Conservation (phyloP, 2,797 vertebrate genomes). For the Echeneis naucrates region DNA sequence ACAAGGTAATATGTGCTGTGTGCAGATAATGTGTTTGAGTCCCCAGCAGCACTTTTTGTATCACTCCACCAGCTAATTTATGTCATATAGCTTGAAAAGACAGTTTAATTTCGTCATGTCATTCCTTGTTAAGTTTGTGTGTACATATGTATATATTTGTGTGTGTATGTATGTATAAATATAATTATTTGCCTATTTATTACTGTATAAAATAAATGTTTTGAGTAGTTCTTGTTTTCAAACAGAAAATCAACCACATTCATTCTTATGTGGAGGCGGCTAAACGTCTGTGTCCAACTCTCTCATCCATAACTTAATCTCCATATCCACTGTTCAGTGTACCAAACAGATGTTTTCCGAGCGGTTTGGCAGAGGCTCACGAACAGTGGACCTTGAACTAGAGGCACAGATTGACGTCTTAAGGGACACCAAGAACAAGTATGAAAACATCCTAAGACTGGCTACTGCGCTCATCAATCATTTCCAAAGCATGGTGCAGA, state of each 20-base stretch:
- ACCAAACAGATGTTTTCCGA: slow-evolving; percentile 97
- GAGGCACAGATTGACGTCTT: slow-evolving; percentile 96
- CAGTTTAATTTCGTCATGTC: background rate
- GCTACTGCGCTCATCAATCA: slow-evolving; percentile 90
- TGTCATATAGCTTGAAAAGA: background rate
- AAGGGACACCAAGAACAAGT: slow-evolving; percentile 95
- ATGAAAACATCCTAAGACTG: slow-evolving; percentile 91
- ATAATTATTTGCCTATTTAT: too few species aligned
- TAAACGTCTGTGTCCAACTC: background rate
- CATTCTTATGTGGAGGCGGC: background rate
- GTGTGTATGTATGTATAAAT: too few species aligned
- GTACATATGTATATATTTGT: too few species aligned
- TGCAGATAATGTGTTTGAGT: background rate
- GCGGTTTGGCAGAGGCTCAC: slow-evolving; percentile 92
- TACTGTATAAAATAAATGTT: too few species aligned
- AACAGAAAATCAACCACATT: background rate
- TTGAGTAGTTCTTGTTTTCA: too few species aligned
- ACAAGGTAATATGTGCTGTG: slow-evolving; percentile 86
- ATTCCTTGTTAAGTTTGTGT: too few species aligned
- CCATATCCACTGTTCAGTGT: slow-evolving; percentile 80
- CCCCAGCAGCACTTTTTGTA: background rate
- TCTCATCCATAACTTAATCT: background rate
- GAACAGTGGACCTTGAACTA: slow-evolving; percentile 95
- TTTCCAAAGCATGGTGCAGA: slow-evolving; percentile 95
- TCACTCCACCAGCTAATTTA: background rate